Conservation (phyloP, 2,113 vertebrate species). For the Otocyon megalotis region DNA sequence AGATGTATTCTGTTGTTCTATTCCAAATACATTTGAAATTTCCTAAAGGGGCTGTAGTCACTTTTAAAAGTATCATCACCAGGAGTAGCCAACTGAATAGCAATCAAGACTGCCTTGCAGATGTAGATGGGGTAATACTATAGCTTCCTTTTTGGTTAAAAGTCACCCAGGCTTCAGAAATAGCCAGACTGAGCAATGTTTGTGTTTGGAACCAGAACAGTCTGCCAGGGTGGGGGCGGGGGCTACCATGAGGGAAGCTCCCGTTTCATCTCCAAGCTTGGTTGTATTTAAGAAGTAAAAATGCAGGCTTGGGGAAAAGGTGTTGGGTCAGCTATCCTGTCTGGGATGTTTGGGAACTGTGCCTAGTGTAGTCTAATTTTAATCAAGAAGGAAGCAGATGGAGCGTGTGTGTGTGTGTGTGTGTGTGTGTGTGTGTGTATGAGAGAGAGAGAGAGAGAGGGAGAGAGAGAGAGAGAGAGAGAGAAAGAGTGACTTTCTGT, state of each 20-base stretch:
- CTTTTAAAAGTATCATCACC: slow-evolving; percentile 37
- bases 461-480: neutral
- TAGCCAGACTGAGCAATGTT: neutral
- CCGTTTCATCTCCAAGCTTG: neutral
- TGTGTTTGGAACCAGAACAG: neutral
- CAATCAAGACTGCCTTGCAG: neutral
- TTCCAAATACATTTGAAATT: slow-evolving; percentile 44
- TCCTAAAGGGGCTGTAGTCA: slow-evolving; percentile 26
- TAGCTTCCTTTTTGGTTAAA: neutral
- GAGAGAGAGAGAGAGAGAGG: neutral
- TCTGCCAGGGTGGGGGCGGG: neutral
- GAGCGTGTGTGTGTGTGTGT: neutral
- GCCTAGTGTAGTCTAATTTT: neutral
- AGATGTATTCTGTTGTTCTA: slow-evolving; percentile 26
- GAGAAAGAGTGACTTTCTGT: neutral
- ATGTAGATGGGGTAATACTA: neutral
- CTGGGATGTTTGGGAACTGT: neutral
- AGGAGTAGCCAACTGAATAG: neutral
- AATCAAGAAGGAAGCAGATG: slow-evolving; percentile 21
- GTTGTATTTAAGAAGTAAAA: slow-evolving; percentile 20
- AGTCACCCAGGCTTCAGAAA: slow-evolving; percentile 4
- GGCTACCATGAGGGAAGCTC: neutral
- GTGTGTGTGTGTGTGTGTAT: neutral
- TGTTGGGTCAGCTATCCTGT: neutral
- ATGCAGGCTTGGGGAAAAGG: neutral